Evolutionary conservation across 2,888 invertebrate genomes (phyloP).

Genomic region (Ischnura elegans): DNA sequence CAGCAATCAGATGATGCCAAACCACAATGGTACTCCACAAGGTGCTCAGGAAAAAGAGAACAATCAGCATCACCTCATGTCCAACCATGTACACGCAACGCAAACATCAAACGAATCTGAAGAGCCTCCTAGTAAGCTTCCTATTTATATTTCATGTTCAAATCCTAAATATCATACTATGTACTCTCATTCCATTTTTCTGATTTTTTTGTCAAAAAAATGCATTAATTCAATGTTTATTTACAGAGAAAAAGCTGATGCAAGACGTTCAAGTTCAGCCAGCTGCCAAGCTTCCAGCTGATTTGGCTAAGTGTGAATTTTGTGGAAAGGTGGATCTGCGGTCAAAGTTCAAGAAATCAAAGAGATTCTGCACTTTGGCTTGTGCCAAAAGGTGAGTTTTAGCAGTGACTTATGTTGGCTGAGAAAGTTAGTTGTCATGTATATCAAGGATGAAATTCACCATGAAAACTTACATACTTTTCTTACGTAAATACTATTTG

Average conservation of each 20-base stretch:
- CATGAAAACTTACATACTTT: no score
- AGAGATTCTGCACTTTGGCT: conserved; percentile 87
- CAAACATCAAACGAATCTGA: conserved; percentile 80
- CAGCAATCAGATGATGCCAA: conserved; percentile 54
- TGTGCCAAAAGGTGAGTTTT: conserved; percentile 84
- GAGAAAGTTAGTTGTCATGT: no score
- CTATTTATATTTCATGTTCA: conserved; percentile 25
- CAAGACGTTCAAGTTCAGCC: conserved; percentile 74
- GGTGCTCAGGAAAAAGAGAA: conserved; percentile 76
- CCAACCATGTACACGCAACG: conserved; percentile 33
- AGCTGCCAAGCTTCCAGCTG: conserved; percentile 75
- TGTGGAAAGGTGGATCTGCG: conserved; percentile 85
- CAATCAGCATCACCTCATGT: conserved; percentile 64
- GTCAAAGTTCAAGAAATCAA: conserved; percentile 86
- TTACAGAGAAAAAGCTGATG: conserved; percentile 78
- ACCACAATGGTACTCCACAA: conserved; percentile 30
- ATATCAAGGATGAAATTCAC: no score
- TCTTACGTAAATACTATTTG: no score
- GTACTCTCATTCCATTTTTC: no score
- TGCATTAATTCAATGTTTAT: conserved; percentile 63
- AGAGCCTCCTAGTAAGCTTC: conserved; percentile 88
- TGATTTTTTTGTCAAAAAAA: no score
- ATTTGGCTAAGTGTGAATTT: conserved; percentile 85
- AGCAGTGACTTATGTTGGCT: no score
- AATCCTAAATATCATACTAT: neutral